Evolutionary conservation across 2,113 vertebrate genomes (phyloP), one percentile per base, ranked within the genome.

Genomic region (Cochlearius cochlearius): DNA sequence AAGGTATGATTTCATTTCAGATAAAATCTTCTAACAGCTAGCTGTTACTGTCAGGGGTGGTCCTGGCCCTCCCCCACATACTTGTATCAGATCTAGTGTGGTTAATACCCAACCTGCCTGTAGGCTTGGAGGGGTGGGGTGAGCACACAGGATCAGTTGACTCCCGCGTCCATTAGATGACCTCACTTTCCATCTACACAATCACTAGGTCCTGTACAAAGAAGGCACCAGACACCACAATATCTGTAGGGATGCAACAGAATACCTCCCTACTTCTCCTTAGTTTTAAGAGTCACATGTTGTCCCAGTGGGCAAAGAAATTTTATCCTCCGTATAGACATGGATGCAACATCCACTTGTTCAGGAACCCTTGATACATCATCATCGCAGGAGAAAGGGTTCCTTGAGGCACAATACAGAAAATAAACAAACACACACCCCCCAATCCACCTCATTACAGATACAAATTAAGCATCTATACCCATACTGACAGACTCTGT

Each of bases 211-310:
- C 55, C 67, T 62, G 36, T 8, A 66, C 16, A 60, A 69, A 83
- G 59, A 43, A 64, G 23, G 59, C 55, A 86, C 19, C 45, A 89
- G 59, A 56, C 36, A 60, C 29, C 41, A 74, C 30, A 83, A 5
- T 19, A 89, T 14, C 36, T 53, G 30, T 68, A 89, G 43, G 30
- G 39, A 69, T 29, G 41, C 36, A 66, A 27, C 11, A 17, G 18
- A 83, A 49, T 39, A 64, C 43, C 38, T 76, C 9, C n/a, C 29
- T 29, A 27, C 23, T 82, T 38, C 82, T 60, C 36, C 49, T 73
- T 34, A 55, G 41, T 43, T 43, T 4, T 62, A 9, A 77, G 18
- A 66, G 9, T 34, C 63, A 62, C 0, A 0, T 16, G 56, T 11
- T 71, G 13, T 56, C 88, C 56, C 38, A 64, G 17, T 2, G 7